These are phyloP conservation scores for Toxotes chatareus DNA, from an alignment of 2,113 vertebrate genomes.

Conservation along the genomic window DNA sequence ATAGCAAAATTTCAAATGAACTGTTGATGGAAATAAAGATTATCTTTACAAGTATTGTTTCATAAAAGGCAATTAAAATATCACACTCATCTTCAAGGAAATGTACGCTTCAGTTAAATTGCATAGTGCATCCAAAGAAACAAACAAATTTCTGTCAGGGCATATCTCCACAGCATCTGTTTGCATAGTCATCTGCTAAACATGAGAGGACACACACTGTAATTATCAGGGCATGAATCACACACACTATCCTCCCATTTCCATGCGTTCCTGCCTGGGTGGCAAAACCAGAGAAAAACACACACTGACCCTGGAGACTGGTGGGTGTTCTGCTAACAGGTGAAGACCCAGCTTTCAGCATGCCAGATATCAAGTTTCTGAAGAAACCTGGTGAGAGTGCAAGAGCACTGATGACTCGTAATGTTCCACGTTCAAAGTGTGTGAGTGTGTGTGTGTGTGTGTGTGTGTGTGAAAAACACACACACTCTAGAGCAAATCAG, in stretches of 20 bases:
- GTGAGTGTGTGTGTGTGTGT: conserved; percentile 13
- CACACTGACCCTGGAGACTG: conserved; percentile 64
- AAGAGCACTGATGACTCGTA: conserved; percentile 74
- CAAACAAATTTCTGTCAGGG: conserved; percentile 19
- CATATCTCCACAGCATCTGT: conserved; percentile 60
- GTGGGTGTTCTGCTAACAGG: conserved; percentile 77
- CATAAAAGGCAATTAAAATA: conserved; percentile 43
- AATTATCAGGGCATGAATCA: conserved; percentile 79
- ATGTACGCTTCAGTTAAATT: conserved; percentile 17
- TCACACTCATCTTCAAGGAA: background rate
- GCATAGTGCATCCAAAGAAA: conserved; percentile 12
- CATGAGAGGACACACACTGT: conserved; percentile 66
- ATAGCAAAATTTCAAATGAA: conserved; percentile 4
- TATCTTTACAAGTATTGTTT: conserved; percentile 26
- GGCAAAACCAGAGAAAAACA: conserved; percentile 74
- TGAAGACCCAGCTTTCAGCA: conserved; percentile 77
- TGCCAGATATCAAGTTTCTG: conserved; percentile 76
- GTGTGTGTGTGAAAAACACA: background rate
- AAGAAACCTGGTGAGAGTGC: conserved; percentile 61
- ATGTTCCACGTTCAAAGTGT: conserved; percentile 71
- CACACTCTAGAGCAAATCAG: conserved; percentile 50
- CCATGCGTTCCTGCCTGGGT: conserved; percentile 74
- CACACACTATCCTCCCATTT: conserved; percentile 62
- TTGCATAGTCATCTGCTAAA: conserved; percentile 71
- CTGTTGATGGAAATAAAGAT: conserved; percentile 43